Evolutionary conservation across 2,888 invertebrate species (phyloP).

Genomic region (Tridacna gigas): DNA sequence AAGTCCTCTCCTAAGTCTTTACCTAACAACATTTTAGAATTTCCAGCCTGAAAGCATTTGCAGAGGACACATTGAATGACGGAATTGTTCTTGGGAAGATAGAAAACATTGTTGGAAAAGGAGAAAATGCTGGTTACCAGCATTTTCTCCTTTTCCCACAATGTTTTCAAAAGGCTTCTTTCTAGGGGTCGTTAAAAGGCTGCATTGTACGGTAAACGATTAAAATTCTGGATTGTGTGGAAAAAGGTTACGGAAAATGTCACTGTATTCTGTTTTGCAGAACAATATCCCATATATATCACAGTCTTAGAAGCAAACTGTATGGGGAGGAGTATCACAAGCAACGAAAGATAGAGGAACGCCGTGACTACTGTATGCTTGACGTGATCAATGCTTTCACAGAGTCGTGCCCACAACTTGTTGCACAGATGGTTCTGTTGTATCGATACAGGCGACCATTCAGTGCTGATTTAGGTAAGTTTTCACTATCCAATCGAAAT

Average conservation of each 20-base stretch:
- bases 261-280: background rate
- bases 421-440: constrained; percentile 47
- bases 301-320: constrained; percentile 26
- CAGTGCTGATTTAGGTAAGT: constrained; percentile 33
- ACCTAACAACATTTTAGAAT: too few relatives aligned
- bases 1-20: too few relatives aligned
- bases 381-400: constrained; percentile 55
- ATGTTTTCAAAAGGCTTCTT: background rate
- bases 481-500: background rate
- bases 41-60: too few relatives aligned
- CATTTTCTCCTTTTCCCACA: background rate
- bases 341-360: constrained; percentile 36
- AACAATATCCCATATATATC: constrained; percentile 30
- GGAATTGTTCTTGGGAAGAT: too few relatives aligned
- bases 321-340: constrained; percentile 20
- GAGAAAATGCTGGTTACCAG: too few relatives aligned
- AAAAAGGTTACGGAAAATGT: too few relatives aligned
- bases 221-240: too few relatives aligned
- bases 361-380: constrained; percentile 50
- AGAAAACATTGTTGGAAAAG: too few relatives aligned
- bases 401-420: constrained; percentile 49
- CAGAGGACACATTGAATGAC: too few relatives aligned
- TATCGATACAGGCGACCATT: constrained; percentile 34
- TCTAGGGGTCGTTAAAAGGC: too few relatives aligned
- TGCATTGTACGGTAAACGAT: too few relatives aligned